Percentiles rank a stretch among this genome's conserved stretches.
Conservation (phyloP, 2,888 invertebrate genomes). For the Rhorus exstirpatorius region DNA sequence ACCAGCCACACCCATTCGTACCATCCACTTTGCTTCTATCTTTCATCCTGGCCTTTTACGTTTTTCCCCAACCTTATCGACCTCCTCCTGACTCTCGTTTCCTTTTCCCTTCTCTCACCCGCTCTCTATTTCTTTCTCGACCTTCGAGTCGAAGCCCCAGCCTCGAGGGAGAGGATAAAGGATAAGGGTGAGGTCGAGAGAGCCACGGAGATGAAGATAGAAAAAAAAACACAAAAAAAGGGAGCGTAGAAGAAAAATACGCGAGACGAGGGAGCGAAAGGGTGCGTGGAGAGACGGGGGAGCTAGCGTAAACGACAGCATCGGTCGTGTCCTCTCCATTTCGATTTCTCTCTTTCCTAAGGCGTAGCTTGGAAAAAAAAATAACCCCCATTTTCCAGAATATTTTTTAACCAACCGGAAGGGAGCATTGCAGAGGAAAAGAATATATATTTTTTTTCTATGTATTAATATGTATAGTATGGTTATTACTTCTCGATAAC, state of each 20-base stretch:
- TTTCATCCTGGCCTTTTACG: constrained; percentile 79
- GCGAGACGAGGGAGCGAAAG: constrained; percentile 26
- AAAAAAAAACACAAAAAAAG: constrained; percentile 30
- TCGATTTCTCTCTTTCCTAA: constrained; percentile 35
- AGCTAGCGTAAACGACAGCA: constrained; percentile 58
- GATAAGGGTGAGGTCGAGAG: constrained; percentile 42
- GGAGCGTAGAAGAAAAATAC: constrained; percentile 52
- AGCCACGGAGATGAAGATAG: constrained; percentile 21
- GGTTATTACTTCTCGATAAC: too few relatives aligned
- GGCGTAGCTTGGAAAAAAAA: constrained; percentile 3
- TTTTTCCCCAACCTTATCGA: constrained; percentile 85
- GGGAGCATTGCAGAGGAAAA: too few relatives aligned
- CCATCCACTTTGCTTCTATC: constrained; percentile 61
- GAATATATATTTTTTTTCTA: too few relatives aligned
- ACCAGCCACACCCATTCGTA: constrained; percentile 58
- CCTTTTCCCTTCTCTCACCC: constrained; percentile 77
- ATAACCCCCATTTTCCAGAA: constrained; percentile 29
- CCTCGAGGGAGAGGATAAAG: constrained; percentile 69
- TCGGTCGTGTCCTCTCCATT: constrained; percentile 34
- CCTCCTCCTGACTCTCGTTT: constrained; percentile 77
- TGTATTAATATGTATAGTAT: too few relatives aligned
- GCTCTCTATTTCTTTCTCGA: constrained; percentile 63
- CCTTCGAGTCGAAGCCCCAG: constrained; percentile 16
- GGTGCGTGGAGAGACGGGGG: constrained; percentile 29
- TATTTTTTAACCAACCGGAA: constrained; percentile 13